phyloP scores from a whole-genome alignment of 2,888 invertebrate genomes.

The Rhingia campestris region DNA sequence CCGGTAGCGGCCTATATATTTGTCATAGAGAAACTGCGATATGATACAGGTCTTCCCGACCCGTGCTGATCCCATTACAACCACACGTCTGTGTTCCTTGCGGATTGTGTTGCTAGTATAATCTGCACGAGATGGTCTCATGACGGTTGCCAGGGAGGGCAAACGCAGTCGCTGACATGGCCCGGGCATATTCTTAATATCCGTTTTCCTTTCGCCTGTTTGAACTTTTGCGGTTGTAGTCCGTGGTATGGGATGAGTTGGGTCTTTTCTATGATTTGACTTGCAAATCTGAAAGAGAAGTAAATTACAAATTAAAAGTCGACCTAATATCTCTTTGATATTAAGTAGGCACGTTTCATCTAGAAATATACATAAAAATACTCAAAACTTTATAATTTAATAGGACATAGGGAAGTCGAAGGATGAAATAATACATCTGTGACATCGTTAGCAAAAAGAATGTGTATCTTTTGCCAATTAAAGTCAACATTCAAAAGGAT shows the following conservation, averaged over 20 bases:
- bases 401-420: slow-evolving; percentile 10
- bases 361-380: slow-evolving; percentile 10
- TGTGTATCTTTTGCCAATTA: slow-evolving; percentile 27
- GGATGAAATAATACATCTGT: background rate
- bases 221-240: background rate
- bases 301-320: slow-evolving; percentile 34
- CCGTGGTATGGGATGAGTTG: background rate
- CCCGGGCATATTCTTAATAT: slow-evolving; percentile 73
- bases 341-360: background rate
- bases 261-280: slow-evolving; percentile 22
- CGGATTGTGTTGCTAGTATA: slow-evolving; percentile 74
- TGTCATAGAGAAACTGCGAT: slow-evolving; percentile 85
- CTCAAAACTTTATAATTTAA: slow-evolving; percentile 9
- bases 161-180: slow-evolving; percentile 78
- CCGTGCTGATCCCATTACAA: slow-evolving; percentile 83
- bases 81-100: slow-evolving; percentile 80
- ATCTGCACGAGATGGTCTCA: slow-evolving; percentile 72
- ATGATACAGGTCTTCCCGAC: slow-evolving; percentile 87
- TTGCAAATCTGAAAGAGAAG: slow-evolving; percentile 41
- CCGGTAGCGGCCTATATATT: slow-evolving; percentile 84
- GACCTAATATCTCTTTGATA: slow-evolving; percentile 24
- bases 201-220: background rate
- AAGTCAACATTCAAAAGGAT: slow-evolving; percentile 11
- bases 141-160: slow-evolving; percentile 77
- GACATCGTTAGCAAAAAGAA: slow-evolving; percentile 6